Percentiles rank a stretch among this genome's conserved stretches.
Evolutionary conservation across 2,888 invertebrate genomes (phyloP).

Genomic region (Tanypteryx hageni): DNA sequence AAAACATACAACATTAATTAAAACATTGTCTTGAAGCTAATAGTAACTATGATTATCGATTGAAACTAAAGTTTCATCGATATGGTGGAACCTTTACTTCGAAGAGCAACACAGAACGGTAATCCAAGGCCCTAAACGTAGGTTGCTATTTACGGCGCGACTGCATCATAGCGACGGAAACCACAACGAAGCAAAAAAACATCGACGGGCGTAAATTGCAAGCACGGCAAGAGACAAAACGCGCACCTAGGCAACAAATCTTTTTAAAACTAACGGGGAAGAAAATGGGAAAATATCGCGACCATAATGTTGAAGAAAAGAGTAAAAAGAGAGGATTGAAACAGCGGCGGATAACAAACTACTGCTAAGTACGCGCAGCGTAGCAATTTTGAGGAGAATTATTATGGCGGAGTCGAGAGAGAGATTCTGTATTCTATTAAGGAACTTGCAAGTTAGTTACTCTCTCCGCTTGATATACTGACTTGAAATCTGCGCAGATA

Average conservation of each 20-base stretch:
- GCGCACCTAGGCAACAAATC: neutral
- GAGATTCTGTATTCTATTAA: slow-evolving; percentile 12
- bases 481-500: neutral
- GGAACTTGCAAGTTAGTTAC: neutral
- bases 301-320: neutral
- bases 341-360: neutral
- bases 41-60: too few relatives aligned
- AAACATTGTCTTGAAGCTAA: too few relatives aligned
- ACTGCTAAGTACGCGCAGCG: neutral
- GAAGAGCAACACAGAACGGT: too few relatives aligned
- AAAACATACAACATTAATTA: too few relatives aligned
- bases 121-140: too few relatives aligned
- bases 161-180: neutral
- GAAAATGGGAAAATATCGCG: neutral
- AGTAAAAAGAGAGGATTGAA: neutral
- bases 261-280: neutral
- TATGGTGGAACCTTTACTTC: too few relatives aligned
- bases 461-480: neutral
- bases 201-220: neutral
- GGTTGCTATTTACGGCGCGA: too few relatives aligned
- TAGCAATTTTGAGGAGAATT: neutral
- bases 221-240: neutral
- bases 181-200: neutral
- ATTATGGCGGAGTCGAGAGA: neutral
- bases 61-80: too few relatives aligned